Base-by-base conservation (phyloP, 1,140 invertebrate species). In the Carposina sasakii region DNA sequence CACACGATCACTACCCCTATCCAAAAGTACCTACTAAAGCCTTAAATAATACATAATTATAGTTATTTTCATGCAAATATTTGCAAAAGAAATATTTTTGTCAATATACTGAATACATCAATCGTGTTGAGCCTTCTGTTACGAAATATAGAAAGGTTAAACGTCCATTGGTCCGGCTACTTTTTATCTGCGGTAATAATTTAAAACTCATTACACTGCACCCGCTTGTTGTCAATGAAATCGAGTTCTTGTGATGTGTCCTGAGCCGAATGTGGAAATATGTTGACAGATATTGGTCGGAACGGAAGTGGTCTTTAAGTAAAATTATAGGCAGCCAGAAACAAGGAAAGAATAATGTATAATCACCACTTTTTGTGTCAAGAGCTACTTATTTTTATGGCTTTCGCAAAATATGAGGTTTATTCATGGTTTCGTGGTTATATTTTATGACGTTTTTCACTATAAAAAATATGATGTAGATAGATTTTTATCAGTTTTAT, bases 121-220 rank as follows among this genome's bases (percentile, higher is more conserved):
- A 53, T 62, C 62, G 60, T 63, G 52, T 53, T 63, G 65, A 54
- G 52, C 67, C 61, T 56, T 71, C 71, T 67, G 63, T 70, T 67
- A 77, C 56, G 53, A 72, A 59, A 71, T 66, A 62, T 66, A 75
- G 67, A 77, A 81, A 82, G 69, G 69, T 76, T 82, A 77, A 71
- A 65, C 49, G 67, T 44, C 53, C 66, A 66, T 60, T 60, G 61
- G 48, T n/a, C 54, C 57, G 56, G 59, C 62, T 55, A 78, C 73
- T 82, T 82, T 82, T 82, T 82, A 78, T 76, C 69, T 64, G 67
- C 69, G 58, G 70, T 73, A 81, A 81, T 81, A 78, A 83, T 81
- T 81, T 83, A 77, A 82, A 78, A 81, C 67, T 81, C 73, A 81
- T 82, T 82, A 82, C 73, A 57, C 68, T 67, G 67, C 63, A 72